Conservation (phyloP, 53 echinoderm and acorn worm species). For the Echinometra lucunter region DNA sequence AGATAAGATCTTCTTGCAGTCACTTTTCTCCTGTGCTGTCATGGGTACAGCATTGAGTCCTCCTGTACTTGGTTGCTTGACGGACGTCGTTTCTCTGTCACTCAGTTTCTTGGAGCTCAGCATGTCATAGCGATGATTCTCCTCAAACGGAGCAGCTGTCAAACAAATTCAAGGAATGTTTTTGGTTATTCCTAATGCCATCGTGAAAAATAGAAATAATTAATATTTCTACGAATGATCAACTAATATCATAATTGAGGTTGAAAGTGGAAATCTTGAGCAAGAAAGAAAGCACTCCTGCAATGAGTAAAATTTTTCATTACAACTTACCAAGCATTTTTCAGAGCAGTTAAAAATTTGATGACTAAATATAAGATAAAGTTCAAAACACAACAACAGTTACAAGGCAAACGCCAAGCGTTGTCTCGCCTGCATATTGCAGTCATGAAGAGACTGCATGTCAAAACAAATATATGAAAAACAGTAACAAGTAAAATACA, state of each 20-base stretch:
- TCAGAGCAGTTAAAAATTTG: no score
- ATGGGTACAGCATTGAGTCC: constrained; percentile 99
- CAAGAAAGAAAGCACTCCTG: neutral
- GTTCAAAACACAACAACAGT: no score
- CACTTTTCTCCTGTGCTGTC: constrained; percentile 90
- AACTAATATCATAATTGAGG: neutral
- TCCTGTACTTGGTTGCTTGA: constrained; percentile 84
- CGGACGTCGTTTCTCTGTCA: constrained; percentile 78
- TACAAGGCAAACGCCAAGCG: no score
- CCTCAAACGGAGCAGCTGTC: constrained; percentile 55
- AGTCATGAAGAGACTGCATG: no score
- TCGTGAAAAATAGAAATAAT: neutral
- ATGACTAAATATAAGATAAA: no score
- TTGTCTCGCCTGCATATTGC: no score
- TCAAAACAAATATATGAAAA: no score
- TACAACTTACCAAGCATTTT: neutral
- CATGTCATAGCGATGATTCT: constrained; percentile 73
- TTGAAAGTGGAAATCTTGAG: neutral
- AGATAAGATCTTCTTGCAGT: constrained; percentile 93
- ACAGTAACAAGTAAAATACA: no score
- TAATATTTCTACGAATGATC: neutral
- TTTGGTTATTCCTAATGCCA: neutral
- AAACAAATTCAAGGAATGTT: neutral
- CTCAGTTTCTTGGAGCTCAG: constrained; percentile 89
- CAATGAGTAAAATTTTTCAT: neutral